Base-by-base conservation (phyloP, 2,797 vertebrate genomes). In the Phrynocephalus forsythii region DNA sequence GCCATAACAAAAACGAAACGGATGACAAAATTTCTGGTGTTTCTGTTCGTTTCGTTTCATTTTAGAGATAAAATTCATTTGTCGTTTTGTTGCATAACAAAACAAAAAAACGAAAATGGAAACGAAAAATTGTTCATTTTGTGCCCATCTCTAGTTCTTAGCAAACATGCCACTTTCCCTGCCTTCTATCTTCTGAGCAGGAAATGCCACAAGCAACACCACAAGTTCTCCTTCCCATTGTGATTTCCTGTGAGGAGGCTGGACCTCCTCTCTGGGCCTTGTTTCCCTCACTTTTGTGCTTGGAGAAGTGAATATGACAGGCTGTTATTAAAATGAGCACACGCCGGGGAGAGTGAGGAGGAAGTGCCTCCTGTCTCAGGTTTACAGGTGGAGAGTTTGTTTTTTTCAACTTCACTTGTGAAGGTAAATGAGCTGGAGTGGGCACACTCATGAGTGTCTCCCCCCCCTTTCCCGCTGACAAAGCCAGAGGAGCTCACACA, bases 271-370 rank as follows among this genome's bases (percentile, higher is more conserved):
- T 48, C 30, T 71, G 66, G 60, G 86, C 67, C 66, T 80, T 80
- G 44, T 11, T 80, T 79, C 56, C 69, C 67, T 83, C 66, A 69
- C 86, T 52, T 80, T 84, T 85, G 77, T 80, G 22, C 82, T 82
- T 38, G 67, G 76, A 80, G 56, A 80, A 73, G 8, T 28, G 50
- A 50, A 73, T 80, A 67, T 52, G 83, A 75, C 77, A 88, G 69
- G 76, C 68, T 75, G 50, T 67, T 75, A 75, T 88, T 85, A 88
- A 88, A 84, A 84, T 11, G 24, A 66, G 15, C 78, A n/a, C 60
- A n/a, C 78, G 22, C 71, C 67, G 50, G 18, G 56, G 75, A 44
- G 30, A 26, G 44, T 33, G 69, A 84, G 72, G 30, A 67, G 38
- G 68, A 84, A 85, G 69, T 50, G 24, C 82, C 66, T 48, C 82